A percentile compares a stretch with the other conserved stretches of the same genome.
phyloP scores from a whole-genome alignment of 92 coral and sea anemone genomes.

The Diadumene lineata region DNA sequence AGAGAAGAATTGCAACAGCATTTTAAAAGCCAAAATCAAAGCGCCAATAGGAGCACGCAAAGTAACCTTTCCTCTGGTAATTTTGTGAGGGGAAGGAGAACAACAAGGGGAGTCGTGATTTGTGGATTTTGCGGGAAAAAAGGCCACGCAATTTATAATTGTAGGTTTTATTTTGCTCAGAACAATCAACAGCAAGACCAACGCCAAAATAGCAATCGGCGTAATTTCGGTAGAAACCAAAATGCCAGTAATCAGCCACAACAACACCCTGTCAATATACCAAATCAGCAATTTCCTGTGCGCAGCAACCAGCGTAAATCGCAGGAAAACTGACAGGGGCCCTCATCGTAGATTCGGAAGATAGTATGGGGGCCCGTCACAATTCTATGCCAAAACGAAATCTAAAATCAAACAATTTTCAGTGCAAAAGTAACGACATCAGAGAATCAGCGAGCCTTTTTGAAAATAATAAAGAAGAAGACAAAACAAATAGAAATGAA shows the following conservation, averaged over 20 bases:
- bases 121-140: slow-evolving; percentile 31
- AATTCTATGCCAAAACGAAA: slow-evolving; percentile 16
- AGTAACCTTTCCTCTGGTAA: too few species aligned
- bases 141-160: slow-evolving; percentile 29
- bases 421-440: neutral
- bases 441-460: neutral
- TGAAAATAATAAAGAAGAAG: neutral
- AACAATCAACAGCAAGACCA: slow-evolving; percentile 1
- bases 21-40: too few species aligned
- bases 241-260: neutral
- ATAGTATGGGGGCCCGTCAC: slow-evolving; percentile 27
- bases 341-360: neutral
- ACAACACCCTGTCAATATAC: neutral
- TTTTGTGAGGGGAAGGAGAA: too few species aligned
- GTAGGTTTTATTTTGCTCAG: neutral
- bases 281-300: neutral
- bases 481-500: too few species aligned
- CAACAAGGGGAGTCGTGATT: slow-evolving; percentile 14
- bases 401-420: neutral
- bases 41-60: too few species aligned
- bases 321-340: slow-evolving; percentile 32
- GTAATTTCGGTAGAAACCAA: neutral
- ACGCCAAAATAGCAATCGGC: neutral
- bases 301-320: neutral
- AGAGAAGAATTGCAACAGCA: too few species aligned